Base-by-base conservation (phyloP, 2,888 invertebrate genomes). In the Heliconius ethilla region DNA sequence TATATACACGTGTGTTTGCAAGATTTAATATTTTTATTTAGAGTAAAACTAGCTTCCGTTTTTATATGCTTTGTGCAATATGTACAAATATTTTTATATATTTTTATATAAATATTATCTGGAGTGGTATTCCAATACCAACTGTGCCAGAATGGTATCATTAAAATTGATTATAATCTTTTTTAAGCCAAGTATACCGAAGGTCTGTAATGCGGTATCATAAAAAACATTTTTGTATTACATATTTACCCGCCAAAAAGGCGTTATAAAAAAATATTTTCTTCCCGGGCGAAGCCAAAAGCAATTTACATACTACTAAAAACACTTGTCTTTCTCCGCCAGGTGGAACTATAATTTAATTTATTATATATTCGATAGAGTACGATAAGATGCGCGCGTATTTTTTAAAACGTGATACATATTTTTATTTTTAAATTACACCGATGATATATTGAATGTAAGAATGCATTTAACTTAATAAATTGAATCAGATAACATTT, bases 381-480 rank as follows among this genome's bases (percentile, higher is more conserved):
- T 7, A n/a, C 72, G 25, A 72, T 72, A 55, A 59, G 29, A n/a
- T 22, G 27, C 1, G 45, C 33, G 51, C 51, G 70, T 70, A 22
- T 70, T 70, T 55, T 70, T 27, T 27, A 72, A 72, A 9, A 72
- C 13, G 51, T 33, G 29, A 55, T 72, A 72, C 25, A 33, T 33
- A 72, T 25, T 72, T n/a, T 59, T 59, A 37, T 59, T 72, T 59
- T 59, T 59, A 33, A 55, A 15, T 33, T 59, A 72, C n/a, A 15
- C 3, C 13, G 33, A 55, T n/a, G 55, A 70, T 29, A 33, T 55
- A 55, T 70, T 59, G 59, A 72, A 59, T 72, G 72, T 33, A 59
- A 33, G 29, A 59, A 18, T 59, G 72, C n/a, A 72, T 72, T 72
- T 72, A 59, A 72, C 27, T 70, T 70, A 70, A 70, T 55, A 33